Evolutionary conservation across 2,888 invertebrate species (phyloP), one percentile per base, ranked within the genome.

Genomic region (Ochropleura leucogaster): DNA sequence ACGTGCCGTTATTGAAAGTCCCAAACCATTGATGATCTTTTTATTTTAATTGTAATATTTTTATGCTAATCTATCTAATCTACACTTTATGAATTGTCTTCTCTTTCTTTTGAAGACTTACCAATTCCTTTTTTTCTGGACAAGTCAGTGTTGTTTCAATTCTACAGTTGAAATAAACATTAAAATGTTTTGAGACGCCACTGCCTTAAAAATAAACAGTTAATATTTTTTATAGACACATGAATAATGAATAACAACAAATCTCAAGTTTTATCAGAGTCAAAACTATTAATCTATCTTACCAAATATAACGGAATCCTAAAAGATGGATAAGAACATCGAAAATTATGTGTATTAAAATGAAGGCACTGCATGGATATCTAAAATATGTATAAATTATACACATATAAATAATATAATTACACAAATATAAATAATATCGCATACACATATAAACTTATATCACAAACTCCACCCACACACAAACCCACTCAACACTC

Each of bases 311-410:
- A 51, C 14, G 57, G 68, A 69, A 63, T 68, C 6, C 3, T 64
- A 65, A 42, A 44, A 59, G 18, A 44, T 74, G 79, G 73, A 73
- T 68, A 60, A 44, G 55, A n/a, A 64, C 1, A 18, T 49, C 9
- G 7, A 7, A 30, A 57, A 14, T 57, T 30, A 1, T 0, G 9
- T 40, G 40, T 59, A 16, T 59, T 16, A 30, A 16, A 12, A 14
- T 6, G 53, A n/a, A 53, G 9, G n/a, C 53, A 30, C 20, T 57
- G 20, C 30, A 30, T 30, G 6, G 7, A 30, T 30, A 14, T 57
- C 7, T 7, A 14, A 14, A 30, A 30, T 30, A 30, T n/a, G n/a
- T n/a, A n/a, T n/a, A n/a, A n/a, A n/a, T n/a, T n/a, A n/a, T n/a
- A n/a, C n/a, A n/a, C n/a, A n/a, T n/a, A n/a, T n/a, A n/a, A n/a